A percentile compares a stretch with the other conserved stretches of the same genome.
Conservation (phyloP, 2,797 vertebrate species). For the Danionella dracula region DNA sequence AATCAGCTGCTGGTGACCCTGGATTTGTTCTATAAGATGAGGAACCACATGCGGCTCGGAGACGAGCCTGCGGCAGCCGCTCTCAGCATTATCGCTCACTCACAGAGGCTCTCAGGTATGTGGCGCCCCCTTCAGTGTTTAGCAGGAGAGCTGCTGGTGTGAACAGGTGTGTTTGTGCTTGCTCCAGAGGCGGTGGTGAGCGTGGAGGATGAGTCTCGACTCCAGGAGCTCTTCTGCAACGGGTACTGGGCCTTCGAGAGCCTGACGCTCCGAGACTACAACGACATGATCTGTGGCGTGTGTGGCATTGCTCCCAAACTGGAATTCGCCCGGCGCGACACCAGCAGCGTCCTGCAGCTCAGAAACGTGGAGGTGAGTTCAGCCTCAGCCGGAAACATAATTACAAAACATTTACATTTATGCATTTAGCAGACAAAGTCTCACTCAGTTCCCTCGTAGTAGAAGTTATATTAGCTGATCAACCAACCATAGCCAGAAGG, state of each 20-base stretch:
- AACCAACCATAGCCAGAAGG: no score
- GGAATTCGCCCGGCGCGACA: constrained; percentile 82
- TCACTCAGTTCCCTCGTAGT: no score
- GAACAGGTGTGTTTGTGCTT: background rate
- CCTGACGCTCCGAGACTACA: constrained; percentile 91
- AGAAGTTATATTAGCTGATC: no score
- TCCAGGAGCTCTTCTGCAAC: constrained; percentile 84
- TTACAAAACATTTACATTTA: no score
- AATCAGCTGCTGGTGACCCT: constrained; percentile 91
- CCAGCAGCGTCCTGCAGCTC: constrained; percentile 79
- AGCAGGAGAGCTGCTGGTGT: no score
- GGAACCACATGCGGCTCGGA: constrained; percentile 81
- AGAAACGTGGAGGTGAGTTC: constrained; percentile 85
- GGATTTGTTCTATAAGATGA: constrained; percentile 88
- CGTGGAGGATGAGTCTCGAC: constrained; percentile 68
- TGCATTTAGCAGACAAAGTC: no score
- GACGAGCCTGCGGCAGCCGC: constrained; percentile 76
- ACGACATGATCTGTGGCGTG: constrained; percentile 98
- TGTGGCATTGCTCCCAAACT: constrained; percentile 92
- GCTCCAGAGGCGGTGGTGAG: constrained; percentile 74
- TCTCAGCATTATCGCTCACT: constrained; percentile 56
- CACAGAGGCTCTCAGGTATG: constrained; percentile 46
- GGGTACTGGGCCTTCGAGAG: constrained; percentile 98
- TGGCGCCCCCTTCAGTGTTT: no score
- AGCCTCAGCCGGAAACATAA: no score